Conservation (phyloP, 2,113 vertebrate genomes). For the Xenopus laevis region DNA sequence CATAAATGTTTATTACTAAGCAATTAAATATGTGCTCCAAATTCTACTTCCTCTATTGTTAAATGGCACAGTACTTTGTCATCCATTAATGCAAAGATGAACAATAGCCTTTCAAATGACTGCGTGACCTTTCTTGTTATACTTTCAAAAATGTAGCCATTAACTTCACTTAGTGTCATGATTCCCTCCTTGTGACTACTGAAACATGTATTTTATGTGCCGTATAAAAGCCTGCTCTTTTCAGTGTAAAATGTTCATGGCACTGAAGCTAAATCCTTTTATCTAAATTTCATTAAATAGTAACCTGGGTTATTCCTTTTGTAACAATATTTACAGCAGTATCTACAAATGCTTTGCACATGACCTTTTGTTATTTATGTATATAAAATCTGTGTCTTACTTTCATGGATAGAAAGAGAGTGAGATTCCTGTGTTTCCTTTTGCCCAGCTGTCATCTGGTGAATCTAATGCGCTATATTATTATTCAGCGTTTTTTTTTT, state of each 20-base stretch:
- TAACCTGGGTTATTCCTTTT: conserved; percentile 8
- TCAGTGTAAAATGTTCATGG: not conserved
- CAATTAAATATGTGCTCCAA: not conserved
- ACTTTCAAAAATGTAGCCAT: not conserved
- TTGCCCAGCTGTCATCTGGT: conserved; percentile 24
- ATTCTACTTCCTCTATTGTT: not conserved
- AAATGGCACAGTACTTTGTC: conserved; percentile 3
- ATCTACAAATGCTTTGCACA: conserved; percentile 10
- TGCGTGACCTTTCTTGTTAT: not conserved
- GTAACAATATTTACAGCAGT: conserved; percentile 19
- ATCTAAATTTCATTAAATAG: not conserved
- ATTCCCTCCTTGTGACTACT: conserved; percentile 16
- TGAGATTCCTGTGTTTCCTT: conserved; percentile 9
- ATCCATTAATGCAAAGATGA: not conserved
- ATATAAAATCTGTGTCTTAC: conserved; percentile 23
- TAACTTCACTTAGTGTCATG: conserved; percentile 16
- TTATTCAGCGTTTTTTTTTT: conserved; percentile 37
- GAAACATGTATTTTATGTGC: conserved; percentile 3
- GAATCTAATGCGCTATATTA: conserved; percentile 24
- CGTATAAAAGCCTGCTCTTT: conserved; percentile 12
- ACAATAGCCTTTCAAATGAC: conserved; percentile 1
- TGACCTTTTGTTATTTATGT: conserved; percentile 30
- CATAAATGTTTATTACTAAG: too few relatives aligned
- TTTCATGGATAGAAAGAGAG: not conserved
- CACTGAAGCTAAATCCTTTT: not conserved